Evolutionary conservation across 1,140 invertebrate genomes (phyloP).

Genomic region (Drosophila navojoa): DNA sequence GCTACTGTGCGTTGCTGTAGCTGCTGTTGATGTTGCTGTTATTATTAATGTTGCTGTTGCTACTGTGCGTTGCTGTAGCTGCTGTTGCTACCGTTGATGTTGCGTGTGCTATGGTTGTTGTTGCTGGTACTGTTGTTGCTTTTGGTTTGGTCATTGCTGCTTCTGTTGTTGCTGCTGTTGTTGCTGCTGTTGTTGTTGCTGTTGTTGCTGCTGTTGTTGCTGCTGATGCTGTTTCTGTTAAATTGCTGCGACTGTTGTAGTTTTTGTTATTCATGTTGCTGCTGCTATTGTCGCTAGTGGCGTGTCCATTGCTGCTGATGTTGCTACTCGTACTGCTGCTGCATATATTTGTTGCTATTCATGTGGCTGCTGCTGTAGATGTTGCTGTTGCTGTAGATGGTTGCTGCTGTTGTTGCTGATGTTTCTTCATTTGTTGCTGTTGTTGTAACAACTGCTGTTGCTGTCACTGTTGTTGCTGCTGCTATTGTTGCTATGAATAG

Average conservation of each 20-base stretch:
- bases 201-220: constrained; percentile 7
- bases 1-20: not conserved
- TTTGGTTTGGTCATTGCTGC: constrained; percentile 23
- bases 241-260: not conserved
- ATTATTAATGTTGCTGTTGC: not conserved
- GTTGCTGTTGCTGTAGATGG: not conserved
- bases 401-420: not conserved
- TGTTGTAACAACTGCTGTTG: not conserved
- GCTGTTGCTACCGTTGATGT: not conserved
- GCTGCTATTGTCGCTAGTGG: not conserved
- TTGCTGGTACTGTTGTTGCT: not conserved
- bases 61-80: not conserved
- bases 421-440: not conserved
- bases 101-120: not conserved
- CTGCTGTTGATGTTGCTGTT: not conserved
- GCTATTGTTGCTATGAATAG: not conserved
- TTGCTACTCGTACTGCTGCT: not conserved
- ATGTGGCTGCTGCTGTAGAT: not conserved
- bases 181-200: constrained; percentile 17
- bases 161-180: constrained; percentile 25
- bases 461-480: not conserved
- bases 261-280: not conserved
- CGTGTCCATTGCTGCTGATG: not conserved
- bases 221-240: constrained; percentile 15
- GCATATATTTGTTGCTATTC: not conserved